Evolutionary conservation across 2,113 vertebrate genomes (phyloP), one percentile per base, ranked within the genome.

Genomic region (Planiliza haematocheilus): DNA sequence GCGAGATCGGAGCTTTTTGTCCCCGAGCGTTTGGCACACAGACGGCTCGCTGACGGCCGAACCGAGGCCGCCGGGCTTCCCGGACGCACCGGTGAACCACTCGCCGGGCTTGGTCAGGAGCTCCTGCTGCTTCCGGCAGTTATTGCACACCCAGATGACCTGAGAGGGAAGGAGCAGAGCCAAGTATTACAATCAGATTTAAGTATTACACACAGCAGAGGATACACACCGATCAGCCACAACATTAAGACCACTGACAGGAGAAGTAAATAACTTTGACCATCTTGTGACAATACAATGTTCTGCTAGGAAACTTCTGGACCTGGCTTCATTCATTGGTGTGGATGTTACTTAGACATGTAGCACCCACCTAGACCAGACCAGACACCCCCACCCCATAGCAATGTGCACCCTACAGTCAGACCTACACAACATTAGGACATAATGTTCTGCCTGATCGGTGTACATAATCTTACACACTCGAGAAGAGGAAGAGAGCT

Each of bases 131-230:
- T 98, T 99, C 89, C 97, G 95, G 92, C 98, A 99, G 83, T 97
- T 95, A 94, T 99, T 99, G 93, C 98, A 99, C 86, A 99, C 98
- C 98, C 98, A 99, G 95, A 99, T 99, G 89, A 99, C 96, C 98
- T 99, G 42, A 4, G 58, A 65, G 4, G 37, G 34, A 24, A 57
- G 10, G 20, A 18, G 52, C 10, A 34, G 0, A 4, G 41, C 50
- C 1, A 53, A 41, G 37, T 48, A 52, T 77, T 51, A 79, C 2
- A 49, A 7, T 13, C 17, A 43, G n/a, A n/a, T n/a, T n/a, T 30
- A 30, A 30, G 24, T n/a, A n/a, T n/a, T n/a, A n/a, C n/a, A 63
- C 36, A 37, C 20, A 51, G 56, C 16, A 43, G 18, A 70, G 8
- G 46, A 42, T 30, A 11, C 24, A 5, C 24, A 30, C 24, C 5